These are phyloP conservation scores for Zaprionus inermis DNA, from an alignment of 1,140 invertebrate genomes.

Conservation along the genomic window DNA sequence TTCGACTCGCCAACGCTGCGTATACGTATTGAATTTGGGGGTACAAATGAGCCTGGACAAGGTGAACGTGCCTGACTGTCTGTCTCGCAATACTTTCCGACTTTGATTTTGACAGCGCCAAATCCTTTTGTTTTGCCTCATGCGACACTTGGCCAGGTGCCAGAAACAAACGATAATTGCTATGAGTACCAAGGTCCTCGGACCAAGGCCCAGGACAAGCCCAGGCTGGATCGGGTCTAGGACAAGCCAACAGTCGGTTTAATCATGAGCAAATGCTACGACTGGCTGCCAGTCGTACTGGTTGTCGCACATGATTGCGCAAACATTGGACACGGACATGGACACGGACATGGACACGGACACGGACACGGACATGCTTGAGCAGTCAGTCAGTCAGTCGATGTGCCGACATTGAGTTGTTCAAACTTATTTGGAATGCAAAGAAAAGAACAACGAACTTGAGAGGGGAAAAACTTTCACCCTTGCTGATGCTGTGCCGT, in stretches of 20 bases:
- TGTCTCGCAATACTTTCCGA: conserved; percentile 42
- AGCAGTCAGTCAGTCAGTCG: conserved; percentile 1
- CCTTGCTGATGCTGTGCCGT: neutral
- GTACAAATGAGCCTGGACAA: conserved; percentile 29
- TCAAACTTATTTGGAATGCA: conserved; percentile 26
- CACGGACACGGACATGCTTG: no score
- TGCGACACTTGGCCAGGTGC: conserved; percentile 45
- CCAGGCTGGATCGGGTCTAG: neutral
- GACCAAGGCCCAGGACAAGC: neutral
- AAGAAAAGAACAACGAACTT: neutral
- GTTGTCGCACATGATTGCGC: conserved; percentile 33
- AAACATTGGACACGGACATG: conserved; percentile 28
- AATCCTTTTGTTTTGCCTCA: conserved; percentile 28
- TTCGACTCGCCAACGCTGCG: conserved; percentile 6
- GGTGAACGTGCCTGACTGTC: conserved; percentile 36
- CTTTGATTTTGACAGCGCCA: conserved; percentile 48
- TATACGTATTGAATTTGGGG: conserved; percentile 1
- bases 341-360: conserved; percentile 14
- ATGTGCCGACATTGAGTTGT: conserved; percentile 48
- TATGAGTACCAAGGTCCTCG: neutral
- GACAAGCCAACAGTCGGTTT: conserved; percentile 34
- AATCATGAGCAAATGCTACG: conserved; percentile 43
- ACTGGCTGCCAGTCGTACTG: neutral
- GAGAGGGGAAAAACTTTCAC: neutral
- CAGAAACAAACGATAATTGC: conserved; percentile 41